Evolutionary conservation across 2,797 vertebrate genomes (phyloP).

Genomic region (Eleutherodactylus coqui): DNA sequence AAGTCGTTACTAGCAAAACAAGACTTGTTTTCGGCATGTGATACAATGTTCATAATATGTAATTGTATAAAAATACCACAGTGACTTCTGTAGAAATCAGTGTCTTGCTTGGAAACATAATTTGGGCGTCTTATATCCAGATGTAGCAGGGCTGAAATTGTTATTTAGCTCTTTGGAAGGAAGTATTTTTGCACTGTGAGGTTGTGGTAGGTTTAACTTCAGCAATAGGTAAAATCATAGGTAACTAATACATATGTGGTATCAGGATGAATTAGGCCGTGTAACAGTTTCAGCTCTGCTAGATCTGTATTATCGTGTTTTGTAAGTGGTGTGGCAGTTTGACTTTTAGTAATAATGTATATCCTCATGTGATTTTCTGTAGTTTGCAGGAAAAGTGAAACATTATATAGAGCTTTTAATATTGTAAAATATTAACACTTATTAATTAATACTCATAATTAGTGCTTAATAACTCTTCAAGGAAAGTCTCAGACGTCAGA

Average conservation of each 20-base stretch:
- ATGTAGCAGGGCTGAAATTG: background rate
- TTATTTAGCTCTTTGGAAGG: background rate
- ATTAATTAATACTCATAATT: background rate
- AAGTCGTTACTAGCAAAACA: background rate
- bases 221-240: background rate
- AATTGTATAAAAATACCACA: background rate
- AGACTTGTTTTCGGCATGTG: background rate
- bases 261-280: background rate
- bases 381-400: background rate
- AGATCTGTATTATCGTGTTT: background rate
- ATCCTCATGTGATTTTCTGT: background rate
- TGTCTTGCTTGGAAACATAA: background rate
- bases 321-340: background rate
- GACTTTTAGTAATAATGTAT: background rate
- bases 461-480: background rate
- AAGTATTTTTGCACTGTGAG: background rate
- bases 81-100: background rate
- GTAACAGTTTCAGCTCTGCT: background rate
- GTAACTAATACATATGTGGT: background rate
- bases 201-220: background rate
- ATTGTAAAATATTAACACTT: background rate
- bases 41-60: background rate
- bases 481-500: background rate
- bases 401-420: background rate
- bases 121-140: background rate